Evolutionary conservation across 2,888 invertebrate genomes (phyloP).

Genomic region (Eristalis pertinax): DNA sequence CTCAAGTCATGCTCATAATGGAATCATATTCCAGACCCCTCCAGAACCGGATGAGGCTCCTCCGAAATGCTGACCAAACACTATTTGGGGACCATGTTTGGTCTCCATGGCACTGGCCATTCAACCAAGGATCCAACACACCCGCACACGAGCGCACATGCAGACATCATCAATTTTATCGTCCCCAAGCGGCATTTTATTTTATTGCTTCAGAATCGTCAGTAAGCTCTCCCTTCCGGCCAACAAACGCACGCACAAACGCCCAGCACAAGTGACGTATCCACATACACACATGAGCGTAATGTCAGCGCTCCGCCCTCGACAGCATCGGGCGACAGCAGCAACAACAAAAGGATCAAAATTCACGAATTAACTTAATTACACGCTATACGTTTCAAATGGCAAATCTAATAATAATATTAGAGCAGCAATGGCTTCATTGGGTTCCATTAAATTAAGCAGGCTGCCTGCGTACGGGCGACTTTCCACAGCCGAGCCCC

Average conservation of each 20-base stretch:
- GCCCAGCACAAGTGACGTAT: neutral
- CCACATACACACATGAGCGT: too few relatives aligned
- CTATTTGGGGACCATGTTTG: neutral
- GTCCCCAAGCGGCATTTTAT: conserved; percentile 39
- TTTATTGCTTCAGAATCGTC: conserved; percentile 26
- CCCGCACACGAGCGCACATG: neutral
- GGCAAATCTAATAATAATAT: conserved; percentile 44
- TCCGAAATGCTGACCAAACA: neutral
- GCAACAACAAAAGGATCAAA: conserved; percentile 37
- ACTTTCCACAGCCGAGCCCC: conserved; percentile 2
- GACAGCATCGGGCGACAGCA: neutral
- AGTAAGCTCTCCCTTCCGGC: neutral
- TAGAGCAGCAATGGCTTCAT: conserved; percentile 30
- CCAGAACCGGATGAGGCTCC: neutral
- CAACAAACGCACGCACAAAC: neutral
- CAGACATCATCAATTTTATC: conserved; percentile 10
- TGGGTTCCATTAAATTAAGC: conserved; percentile 44
- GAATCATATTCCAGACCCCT: neutral
- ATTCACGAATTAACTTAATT: conserved; percentile 58
- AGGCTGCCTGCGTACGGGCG: neutral
- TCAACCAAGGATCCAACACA: neutral
- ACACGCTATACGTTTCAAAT: conserved; percentile 50
- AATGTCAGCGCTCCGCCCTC: neutral
- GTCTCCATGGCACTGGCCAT: neutral
- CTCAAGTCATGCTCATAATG: neutral